Percentiles rank a stretch among this genome's conserved stretches.
Conservation (phyloP, 2,888 invertebrate genomes). For the Girardia tigrina region DNA sequence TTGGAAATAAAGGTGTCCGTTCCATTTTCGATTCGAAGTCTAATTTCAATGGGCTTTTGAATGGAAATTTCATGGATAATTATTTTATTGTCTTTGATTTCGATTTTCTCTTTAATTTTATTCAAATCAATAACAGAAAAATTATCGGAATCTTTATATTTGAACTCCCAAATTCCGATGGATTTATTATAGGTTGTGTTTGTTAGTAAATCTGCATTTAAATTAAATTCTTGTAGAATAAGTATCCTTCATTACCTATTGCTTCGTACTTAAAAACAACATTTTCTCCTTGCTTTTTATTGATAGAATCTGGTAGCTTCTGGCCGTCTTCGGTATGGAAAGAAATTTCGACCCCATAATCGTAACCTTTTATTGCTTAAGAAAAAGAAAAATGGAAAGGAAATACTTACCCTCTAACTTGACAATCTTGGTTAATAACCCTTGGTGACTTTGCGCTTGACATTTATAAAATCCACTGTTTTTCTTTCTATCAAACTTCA, state of each 20-base stretch:
- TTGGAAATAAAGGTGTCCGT: neutral
- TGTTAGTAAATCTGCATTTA: neutral
- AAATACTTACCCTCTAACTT: neutral
- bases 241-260: neutral
- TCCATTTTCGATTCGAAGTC: neutral
- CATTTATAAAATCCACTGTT: slow-evolving; percentile 3
- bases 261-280: neutral
- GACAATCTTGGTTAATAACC: neutral
- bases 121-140: neutral
- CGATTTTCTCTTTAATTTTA: neutral
- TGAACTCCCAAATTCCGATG: neutral
- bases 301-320: neutral
- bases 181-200: neutral
- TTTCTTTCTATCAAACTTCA: slow-evolving; percentile 3
- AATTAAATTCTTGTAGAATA: too few relatives aligned
- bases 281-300: neutral
- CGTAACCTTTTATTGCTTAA: neutral
- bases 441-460: neutral
- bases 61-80: neutral
- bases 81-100: neutral
- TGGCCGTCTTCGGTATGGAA: neutral
- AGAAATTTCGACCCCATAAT: neutral
- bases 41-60: neutral
- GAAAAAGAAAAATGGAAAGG: neutral
- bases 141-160: neutral